A percentile compares a stretch with the other conserved stretches of the same genome.
Conservation (phyloP, 2,113 vertebrate species). For the Okapia johnstoni region DNA sequence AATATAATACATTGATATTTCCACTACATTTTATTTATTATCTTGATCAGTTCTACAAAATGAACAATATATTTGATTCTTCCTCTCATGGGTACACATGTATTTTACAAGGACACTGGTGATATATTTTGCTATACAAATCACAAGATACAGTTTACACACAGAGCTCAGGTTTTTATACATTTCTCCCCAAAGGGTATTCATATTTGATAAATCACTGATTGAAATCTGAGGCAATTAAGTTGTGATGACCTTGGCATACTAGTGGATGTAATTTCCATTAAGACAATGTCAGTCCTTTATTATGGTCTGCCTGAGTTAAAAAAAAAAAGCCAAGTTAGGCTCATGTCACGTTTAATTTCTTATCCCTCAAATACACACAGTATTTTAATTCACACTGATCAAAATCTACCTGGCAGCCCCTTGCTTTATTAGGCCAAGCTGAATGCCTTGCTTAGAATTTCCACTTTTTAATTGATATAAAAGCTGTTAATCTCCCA, state of each 20-base stretch:
- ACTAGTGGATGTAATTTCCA: neutral
- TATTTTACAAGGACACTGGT: neutral
- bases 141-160: conserved; percentile 25
- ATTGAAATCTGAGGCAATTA: conserved; percentile 62
- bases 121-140: conserved; percentile 54
- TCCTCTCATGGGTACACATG: neutral
- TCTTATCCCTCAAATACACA: neutral
- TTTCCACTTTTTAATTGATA: neutral
- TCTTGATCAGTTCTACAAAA: neutral
- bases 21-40: neutral
- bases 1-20: neutral
- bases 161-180: conserved; percentile 10
- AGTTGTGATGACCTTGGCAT: conserved; percentile 33
- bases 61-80: neutral
- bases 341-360: neutral
- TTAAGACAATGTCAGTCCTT: conserved; percentile 12
- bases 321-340: neutral
- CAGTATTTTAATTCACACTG: conserved; percentile 6
- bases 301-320: neutral
- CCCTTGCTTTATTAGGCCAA: neutral
- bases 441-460: neutral
- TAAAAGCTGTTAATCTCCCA: neutral
- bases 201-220: conserved; percentile 55
- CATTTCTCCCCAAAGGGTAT: conserved; percentile 27
- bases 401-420: neutral